Evolutionary conservation across 2,888 invertebrate species (phyloP).

Genomic region (Noctua janthina): DNA sequence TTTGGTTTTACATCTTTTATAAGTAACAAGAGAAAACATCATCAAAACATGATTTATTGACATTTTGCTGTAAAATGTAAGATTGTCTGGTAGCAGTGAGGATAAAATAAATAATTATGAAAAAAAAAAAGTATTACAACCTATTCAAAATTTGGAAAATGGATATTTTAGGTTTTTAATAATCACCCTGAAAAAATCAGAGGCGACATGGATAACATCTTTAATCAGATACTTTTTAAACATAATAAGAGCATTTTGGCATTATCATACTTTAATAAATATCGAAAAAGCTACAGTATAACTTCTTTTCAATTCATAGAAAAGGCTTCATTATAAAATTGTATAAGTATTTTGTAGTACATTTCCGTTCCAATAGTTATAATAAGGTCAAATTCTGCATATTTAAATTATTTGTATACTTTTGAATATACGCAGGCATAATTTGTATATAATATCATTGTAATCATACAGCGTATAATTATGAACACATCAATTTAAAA

Average conservation of each 20-base stretch:
- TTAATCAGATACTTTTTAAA: not conserved
- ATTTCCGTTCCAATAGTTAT: not conserved
- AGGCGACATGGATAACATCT: not conserved
- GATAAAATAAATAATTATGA: constrained; percentile 57
- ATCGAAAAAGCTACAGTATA: constrained; percentile 25
- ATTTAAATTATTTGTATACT: not conserved
- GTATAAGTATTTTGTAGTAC: not conserved
- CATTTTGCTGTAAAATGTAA: not conserved
- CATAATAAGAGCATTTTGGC: not conserved
- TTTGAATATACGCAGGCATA: not conserved
- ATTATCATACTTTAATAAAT: constrained; percentile 6
- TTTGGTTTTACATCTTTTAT: constrained; percentile 7
- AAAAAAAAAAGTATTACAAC: constrained; percentile 59
- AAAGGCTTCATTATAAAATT: not conserved
- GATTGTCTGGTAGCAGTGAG: not conserved
- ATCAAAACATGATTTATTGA: not conserved
- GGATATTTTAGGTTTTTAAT: not conserved
- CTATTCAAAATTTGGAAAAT: constrained; percentile 8
- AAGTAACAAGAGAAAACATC: constrained; percentile 13
- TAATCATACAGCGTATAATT: constrained; percentile 9
- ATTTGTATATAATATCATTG: constrained; percentile 6
- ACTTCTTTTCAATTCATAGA: not conserved
- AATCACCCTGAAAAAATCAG: not conserved
- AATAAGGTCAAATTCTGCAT: not conserved
- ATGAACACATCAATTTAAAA: constrained; percentile 42